A percentile compares a stretch with the other conserved stretches of the same genome.
phyloP scores from a whole-genome alignment of 2,888 invertebrate genomes.

The Tetramorium bicarinatum region DNA sequence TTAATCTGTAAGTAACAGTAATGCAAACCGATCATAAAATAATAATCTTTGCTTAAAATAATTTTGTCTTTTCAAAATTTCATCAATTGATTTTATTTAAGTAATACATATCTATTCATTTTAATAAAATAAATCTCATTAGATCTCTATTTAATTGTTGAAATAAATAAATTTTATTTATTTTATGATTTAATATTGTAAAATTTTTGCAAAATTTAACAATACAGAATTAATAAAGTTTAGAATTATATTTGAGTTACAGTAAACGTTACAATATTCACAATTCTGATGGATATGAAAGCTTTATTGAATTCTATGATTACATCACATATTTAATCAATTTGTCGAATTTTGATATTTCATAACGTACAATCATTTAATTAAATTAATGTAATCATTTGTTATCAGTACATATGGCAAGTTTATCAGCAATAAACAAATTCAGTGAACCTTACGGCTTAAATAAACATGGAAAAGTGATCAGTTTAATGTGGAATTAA shows the following conservation, averaged over 20 bases:
- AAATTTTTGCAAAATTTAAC: not conserved
- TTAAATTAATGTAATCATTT: not conserved
- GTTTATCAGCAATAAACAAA: constrained; percentile 5
- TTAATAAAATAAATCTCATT: not conserved
- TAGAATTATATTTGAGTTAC: not conserved
- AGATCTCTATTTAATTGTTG: not conserved
- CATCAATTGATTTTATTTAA: not conserved
- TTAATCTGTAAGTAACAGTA: not conserved
- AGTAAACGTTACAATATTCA: not conserved
- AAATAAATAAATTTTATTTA: not conserved
- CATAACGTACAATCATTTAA: not conserved
- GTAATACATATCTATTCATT: not conserved
- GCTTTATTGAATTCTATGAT: not conserved
- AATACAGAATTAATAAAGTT: not conserved
- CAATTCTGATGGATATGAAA: not conserved
- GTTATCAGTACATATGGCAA: constrained; percentile 3
- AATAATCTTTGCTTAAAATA: not conserved
- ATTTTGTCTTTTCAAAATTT: not conserved
- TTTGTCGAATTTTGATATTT: not conserved
- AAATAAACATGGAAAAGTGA: not conserved
- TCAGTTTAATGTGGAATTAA: not conserved
- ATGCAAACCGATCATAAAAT: not conserved
- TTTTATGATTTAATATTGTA: not conserved
- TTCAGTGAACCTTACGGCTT: not conserved
- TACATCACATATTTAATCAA: not conserved